Evolutionary conservation across 1,140 invertebrate genomes (phyloP).

Genomic region (Drosophila sulfurigaster): DNA sequence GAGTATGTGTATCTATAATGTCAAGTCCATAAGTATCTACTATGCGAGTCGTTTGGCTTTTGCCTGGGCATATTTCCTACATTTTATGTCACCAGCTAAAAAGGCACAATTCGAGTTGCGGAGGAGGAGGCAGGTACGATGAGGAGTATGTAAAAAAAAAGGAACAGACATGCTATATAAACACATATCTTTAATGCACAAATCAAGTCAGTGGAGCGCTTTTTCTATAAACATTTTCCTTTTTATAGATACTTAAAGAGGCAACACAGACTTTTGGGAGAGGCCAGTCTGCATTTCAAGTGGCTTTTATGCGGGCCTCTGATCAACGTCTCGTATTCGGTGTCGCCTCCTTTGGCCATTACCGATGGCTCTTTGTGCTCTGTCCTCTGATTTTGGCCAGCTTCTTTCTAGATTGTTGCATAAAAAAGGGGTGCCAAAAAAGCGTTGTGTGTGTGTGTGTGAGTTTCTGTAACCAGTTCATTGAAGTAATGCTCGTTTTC

Average conservation of each 20-base stretch:
- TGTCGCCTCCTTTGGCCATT: constrained; percentile 60
- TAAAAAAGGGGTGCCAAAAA: constrained; percentile 63
- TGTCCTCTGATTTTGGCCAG: constrained; percentile 60
- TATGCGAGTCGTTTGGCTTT: constrained; percentile 10
- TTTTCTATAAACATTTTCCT: constrained; percentile 82
- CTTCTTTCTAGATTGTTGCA: constrained; percentile 67
- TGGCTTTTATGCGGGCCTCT: constrained; percentile 68
- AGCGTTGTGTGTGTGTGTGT: constrained; percentile 24
- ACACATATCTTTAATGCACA: constrained; percentile 75
- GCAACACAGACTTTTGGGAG: constrained; percentile 27
- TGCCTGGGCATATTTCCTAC: constrained; percentile 56
- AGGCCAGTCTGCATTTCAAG: constrained; percentile 71
- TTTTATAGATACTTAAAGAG: constrained; percentile 80
- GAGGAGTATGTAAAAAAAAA: constrained; percentile 29
- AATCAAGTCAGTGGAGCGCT: constrained; percentile 77
- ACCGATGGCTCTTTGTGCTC: constrained; percentile 59
- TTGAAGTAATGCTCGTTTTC: constrained; percentile 58
- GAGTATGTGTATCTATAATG: constrained; percentile 39
- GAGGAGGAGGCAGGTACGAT: constrained; percentile 9
- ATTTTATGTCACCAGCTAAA: constrained; percentile 65
- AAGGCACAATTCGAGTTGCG: constrained; percentile 34
- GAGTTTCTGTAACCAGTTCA: constrained; percentile 41
- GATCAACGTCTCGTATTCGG: constrained; percentile 4
- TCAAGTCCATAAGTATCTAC: constrained; percentile 56
- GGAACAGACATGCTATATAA: constrained; percentile 24